Conservation (phyloP, 1,140 invertebrate genomes). For the Procambarus clarkii region DNA sequence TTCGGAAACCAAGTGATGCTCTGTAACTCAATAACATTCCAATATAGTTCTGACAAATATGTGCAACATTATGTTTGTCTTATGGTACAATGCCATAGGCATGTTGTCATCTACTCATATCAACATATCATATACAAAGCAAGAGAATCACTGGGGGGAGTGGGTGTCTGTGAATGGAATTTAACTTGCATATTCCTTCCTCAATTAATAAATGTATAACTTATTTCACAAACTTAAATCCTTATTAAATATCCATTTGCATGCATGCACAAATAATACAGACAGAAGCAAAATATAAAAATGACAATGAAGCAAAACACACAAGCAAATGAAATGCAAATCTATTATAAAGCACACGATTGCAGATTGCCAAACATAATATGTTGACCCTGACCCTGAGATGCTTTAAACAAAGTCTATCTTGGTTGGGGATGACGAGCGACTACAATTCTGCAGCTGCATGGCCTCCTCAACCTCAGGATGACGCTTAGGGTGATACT, state of each 20-base stretch:
- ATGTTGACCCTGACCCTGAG: constrained; percentile 61
- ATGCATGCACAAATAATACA: neutral
- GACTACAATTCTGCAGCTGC: constrained; percentile 55
- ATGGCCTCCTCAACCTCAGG: constrained; percentile 35
- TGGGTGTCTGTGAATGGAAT: no score
- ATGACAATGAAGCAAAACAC: neutral
- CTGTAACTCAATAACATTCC: no score
- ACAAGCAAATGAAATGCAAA: neutral
- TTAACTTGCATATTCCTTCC: no score
- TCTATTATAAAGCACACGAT: neutral
- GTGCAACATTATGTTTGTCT: no score
- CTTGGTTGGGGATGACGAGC: constrained; percentile 48
- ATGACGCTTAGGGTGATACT: constrained; percentile 23
- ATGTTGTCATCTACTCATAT: no score
- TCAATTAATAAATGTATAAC: no score
- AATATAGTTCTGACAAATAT: no score
- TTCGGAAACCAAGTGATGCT: no score
- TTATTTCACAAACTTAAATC: neutral
- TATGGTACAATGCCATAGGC: no score
- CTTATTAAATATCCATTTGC: neutral
- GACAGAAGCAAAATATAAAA: neutral
- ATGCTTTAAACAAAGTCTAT: constrained; percentile 52
- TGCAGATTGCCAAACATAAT: constrained; percentile 20
- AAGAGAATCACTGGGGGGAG: no score
- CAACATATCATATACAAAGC: no score